These are phyloP conservation scores for Enteromius argenteus DNA, from an alignment of 2,797 vertebrate species.

Conservation along the genomic window DNA sequence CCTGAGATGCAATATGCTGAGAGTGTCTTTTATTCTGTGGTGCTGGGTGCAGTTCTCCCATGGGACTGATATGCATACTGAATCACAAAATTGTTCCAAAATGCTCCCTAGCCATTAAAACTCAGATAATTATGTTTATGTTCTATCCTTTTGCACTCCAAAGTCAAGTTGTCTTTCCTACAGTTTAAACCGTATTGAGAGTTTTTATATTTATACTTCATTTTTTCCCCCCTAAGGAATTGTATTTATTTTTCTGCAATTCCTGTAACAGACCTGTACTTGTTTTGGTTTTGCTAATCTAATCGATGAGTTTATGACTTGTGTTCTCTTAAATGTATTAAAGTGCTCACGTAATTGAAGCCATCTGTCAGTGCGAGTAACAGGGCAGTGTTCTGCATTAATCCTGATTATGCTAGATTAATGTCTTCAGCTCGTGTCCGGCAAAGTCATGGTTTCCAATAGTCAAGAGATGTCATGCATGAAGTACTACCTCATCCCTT, in stretches of 20 bases:
- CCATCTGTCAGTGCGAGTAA: conserved; percentile 60
- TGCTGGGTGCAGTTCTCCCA: conserved; percentile 49
- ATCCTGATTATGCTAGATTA: conserved; percentile 58
- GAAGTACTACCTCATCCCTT: conserved; percentile 11
- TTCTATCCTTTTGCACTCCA: neutral
- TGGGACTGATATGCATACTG: conserved; percentile 18
- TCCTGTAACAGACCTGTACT: conserved; percentile 43
- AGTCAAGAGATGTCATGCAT: conserved; percentile 31
- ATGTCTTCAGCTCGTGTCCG: conserved; percentile 33
- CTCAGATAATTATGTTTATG: conserved; percentile 1
- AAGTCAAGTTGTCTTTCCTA: neutral
- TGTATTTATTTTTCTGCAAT: conserved; percentile 43
- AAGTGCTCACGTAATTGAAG: conserved; percentile 62
- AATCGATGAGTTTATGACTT: conserved; percentile 60
- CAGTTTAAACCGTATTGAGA: neutral
- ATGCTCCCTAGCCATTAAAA: conserved; percentile 18
- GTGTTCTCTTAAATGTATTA: conserved; percentile 61
- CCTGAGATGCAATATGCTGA: conserved; percentile 35
- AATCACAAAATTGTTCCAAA: conserved; percentile 33
- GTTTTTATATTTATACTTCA: neutral
- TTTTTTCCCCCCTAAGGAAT: neutral
- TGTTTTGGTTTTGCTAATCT: conserved; percentile 60
- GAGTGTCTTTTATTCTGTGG: conserved; percentile 41
- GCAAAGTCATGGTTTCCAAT: conserved; percentile 53
- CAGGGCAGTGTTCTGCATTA: conserved; percentile 59